These are phyloP conservation scores for Phyllostomus discolor DNA, from an alignment of 2,113 vertebrate genomes.

Conservation along the genomic window DNA sequence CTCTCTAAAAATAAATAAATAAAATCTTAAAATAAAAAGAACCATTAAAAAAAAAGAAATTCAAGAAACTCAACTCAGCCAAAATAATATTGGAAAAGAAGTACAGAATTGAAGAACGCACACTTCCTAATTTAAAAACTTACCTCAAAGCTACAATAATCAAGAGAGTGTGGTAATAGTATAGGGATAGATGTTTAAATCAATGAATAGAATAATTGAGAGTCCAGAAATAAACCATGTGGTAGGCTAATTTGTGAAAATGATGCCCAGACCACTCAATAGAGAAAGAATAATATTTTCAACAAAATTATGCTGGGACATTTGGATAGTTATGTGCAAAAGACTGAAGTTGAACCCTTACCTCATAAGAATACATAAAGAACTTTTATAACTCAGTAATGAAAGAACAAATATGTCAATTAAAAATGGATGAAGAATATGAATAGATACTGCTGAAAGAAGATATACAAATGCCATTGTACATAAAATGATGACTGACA, in stretches of 20 bases:
- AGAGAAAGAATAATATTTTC: background rate
- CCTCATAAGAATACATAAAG: background rate
- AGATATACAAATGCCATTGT: background rate
- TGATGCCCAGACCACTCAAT: background rate
- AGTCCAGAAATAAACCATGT: background rate
- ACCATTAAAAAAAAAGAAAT: background rate
- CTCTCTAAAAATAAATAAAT: too few relatives aligned
- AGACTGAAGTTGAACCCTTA: background rate
- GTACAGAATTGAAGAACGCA: background rate
- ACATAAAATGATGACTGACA: background rate
- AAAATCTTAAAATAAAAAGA: too few relatives aligned
- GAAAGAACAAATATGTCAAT: background rate
- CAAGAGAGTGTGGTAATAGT: background rate
- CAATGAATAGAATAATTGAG: background rate
- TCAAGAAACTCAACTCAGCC: background rate
- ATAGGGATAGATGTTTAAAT: background rate
- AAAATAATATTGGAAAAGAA: background rate
- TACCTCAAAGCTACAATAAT: background rate
- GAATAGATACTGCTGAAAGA: background rate
- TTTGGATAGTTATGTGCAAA: background rate
- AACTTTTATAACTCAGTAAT: background rate
- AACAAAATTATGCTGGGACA: background rate
- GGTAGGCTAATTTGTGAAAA: background rate
- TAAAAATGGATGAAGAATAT: background rate
- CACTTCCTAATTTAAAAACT: background rate